phyloP scores from a whole-genome alignment of 2,113 vertebrate species.

The Gambusia affinis region DNA sequence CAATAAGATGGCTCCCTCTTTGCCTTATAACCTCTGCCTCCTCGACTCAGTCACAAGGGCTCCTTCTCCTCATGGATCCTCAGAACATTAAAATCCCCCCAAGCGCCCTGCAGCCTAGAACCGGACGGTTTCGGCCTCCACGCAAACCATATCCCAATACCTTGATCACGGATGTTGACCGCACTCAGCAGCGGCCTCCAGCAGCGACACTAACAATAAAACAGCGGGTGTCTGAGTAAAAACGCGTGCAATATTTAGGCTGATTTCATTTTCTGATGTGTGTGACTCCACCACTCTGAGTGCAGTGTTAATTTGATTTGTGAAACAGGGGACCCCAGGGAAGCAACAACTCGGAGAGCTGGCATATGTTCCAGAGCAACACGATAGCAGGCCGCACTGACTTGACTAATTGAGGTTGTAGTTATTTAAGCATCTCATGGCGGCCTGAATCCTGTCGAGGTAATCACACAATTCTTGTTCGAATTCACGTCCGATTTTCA shows the following conservation, averaged over 20 bases:
- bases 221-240: background rate
- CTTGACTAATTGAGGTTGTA: conserved; percentile 59
- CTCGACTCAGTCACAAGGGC: conserved; percentile 58
- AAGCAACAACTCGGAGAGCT: conserved; percentile 51
- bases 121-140: conserved; percentile 38
- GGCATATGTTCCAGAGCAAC: conserved; percentile 69
- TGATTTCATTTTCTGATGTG: conserved; percentile 1
- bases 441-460: conserved; percentile 13
- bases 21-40: conserved; percentile 37
- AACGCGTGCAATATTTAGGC: background rate
- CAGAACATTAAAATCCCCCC: conserved; percentile 45
- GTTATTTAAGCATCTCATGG: conserved; percentile 47
- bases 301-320: conserved; percentile 68
- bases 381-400: conserved; percentile 57
- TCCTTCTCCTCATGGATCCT: conserved; percentile 55
- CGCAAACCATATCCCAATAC: conserved; percentile 50
- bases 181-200: conserved; percentile 25
- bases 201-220: background rate
- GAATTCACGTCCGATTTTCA: background rate
- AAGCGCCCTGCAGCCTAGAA: conserved; percentile 11
- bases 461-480: background rate
- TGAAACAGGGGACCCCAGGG: conserved; percentile 36
- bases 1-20: conserved; percentile 8
- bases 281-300: conserved; percentile 23
- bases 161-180: conserved; percentile 54